Conservation (phyloP, 2,113 vertebrate species). For the Toxotes jaculatrix region DNA sequence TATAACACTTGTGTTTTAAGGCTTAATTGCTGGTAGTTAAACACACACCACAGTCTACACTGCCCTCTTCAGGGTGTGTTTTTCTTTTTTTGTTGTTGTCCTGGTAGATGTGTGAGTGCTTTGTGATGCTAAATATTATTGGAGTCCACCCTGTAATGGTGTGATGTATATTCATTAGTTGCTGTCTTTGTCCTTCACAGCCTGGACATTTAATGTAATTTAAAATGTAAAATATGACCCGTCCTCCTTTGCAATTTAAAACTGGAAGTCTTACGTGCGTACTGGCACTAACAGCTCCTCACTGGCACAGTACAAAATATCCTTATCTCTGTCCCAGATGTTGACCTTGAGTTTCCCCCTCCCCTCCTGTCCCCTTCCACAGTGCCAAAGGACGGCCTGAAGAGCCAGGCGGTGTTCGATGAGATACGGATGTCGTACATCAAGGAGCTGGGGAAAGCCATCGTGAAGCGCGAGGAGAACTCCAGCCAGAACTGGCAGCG, state of each 20-base stretch:
- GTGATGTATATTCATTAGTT: not conserved
- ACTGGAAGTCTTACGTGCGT: not conserved
- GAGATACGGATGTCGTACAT: conserved; percentile 99
- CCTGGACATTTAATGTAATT: not conserved
- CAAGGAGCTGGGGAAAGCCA: conserved; percentile 98
- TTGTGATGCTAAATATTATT: too few species aligned
- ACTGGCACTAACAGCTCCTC: not conserved
- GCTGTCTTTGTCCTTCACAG: conserved; percentile 15
- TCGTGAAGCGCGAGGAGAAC: conserved; percentile 97
- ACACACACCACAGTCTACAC: not conserved
- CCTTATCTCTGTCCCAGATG: conserved; percentile 6
- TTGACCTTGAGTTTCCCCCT: conserved; percentile 14
- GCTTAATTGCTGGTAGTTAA: not conserved
- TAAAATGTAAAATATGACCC: not conserved
- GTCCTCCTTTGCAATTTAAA: not conserved
- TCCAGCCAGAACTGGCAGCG: conserved; percentile 99
- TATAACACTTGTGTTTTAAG: not conserved
- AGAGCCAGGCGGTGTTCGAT: conserved; percentile 95
- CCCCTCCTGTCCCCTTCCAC: conserved; percentile 19
- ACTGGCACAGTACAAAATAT: not conserved
- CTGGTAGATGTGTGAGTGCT: not conserved
- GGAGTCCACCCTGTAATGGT: not conserved
- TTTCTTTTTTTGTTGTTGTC: not conserved
- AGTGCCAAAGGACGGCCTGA: conserved; percentile 98
- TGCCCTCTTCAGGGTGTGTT: not conserved